Conservation (phyloP, 2,888 invertebrate genomes). For the Capitulum mitella region DNA sequence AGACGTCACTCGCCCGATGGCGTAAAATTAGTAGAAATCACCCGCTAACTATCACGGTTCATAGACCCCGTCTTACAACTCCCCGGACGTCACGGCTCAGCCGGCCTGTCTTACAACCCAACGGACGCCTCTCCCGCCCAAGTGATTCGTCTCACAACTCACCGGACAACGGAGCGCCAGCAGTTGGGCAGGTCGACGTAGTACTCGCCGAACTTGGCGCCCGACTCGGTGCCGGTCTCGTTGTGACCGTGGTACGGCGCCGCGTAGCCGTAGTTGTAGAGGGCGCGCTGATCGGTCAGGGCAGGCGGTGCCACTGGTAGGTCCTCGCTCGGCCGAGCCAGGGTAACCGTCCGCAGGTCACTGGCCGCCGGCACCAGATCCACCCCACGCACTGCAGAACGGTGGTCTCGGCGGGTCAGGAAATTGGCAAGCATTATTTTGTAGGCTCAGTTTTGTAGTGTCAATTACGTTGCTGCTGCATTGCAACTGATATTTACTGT, state of each 20-base stretch:
- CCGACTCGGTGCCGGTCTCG: constrained; percentile 31
- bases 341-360: background rate
- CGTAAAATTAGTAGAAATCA: no score
- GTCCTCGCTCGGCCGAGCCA: background rate
- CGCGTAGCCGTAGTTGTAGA: background rate
- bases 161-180: background rate
- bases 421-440: no score
- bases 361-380: background rate
- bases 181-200: constrained; percentile 17
- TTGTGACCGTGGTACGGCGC: constrained; percentile 25
- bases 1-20: no score
- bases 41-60: no score
- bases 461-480: no score
- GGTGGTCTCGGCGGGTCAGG: no score
- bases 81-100: no score
- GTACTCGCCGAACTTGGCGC: constrained; percentile 15
- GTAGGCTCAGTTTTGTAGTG: no score
- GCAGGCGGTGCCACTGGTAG: background rate
- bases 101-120: no score
- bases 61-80: no score
- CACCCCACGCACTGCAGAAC: background rate
- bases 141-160: background rate
- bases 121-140: no score
- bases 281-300: background rate
- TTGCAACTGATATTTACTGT: no score